Conservation (phyloP, 2,113 vertebrate species). For the Ceyx margarethae region DNA sequence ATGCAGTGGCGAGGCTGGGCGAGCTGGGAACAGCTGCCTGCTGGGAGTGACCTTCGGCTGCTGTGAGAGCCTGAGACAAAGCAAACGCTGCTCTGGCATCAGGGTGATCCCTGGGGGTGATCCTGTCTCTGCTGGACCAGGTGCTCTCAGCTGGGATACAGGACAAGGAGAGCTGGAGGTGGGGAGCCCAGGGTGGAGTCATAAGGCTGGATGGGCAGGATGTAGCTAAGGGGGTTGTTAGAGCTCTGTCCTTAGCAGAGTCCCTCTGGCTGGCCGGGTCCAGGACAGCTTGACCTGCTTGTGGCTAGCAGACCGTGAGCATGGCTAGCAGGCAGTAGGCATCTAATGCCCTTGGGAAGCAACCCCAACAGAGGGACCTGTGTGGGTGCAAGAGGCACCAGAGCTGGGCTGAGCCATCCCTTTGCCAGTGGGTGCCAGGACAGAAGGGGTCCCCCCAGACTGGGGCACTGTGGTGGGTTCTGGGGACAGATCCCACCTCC, state of each 20-base stretch:
- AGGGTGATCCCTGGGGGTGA: neutral
- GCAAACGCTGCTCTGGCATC: neutral
- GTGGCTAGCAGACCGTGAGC: neutral
- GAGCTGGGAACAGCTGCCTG: conserved; percentile 49
- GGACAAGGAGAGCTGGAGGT: neutral
- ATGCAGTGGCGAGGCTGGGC: neutral
- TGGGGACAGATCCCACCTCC: neutral
- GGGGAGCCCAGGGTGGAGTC: neutral
- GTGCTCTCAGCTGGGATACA: neutral
- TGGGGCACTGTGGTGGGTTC: neutral
- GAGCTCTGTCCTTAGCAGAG: neutral
- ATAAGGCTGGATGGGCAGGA: neutral
- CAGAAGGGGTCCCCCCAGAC: neutral
- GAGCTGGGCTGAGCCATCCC: neutral
- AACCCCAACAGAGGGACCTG: neutral
- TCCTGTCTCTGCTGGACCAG: neutral
- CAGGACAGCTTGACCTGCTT: neutral
- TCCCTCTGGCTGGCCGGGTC: neutral
- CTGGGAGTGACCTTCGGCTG: neutral
- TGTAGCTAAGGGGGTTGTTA: neutral
- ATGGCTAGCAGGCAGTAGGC: neutral
- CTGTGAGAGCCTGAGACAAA: neutral
- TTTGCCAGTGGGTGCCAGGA: neutral
- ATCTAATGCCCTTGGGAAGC: neutral
- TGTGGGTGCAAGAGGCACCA: neutral